Evolutionary conservation across 1,140 invertebrate species (phyloP).

Genomic region (Streblospio benedicti): DNA sequence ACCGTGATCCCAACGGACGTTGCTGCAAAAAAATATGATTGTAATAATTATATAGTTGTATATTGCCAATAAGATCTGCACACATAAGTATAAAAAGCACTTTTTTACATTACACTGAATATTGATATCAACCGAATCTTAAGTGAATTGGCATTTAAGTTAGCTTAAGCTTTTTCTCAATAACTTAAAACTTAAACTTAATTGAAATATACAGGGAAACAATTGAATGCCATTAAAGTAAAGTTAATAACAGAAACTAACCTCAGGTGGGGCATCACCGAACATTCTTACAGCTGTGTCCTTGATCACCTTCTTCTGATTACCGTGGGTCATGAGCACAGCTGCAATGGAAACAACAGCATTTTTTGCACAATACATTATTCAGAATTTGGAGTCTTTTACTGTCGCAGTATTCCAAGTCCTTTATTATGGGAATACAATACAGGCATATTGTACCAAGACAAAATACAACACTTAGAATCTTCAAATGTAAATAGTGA

Average conservation of each 20-base stretch:
- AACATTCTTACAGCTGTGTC: conserved; percentile 63
- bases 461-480: not conserved
- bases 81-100: not conserved
- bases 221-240: not conserved
- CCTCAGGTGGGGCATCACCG: conserved; percentile 88
- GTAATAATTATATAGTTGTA: conserved; percentile 8
- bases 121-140: not conserved
- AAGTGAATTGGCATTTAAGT: not conserved
- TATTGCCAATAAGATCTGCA: not conserved
- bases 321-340: conserved; percentile 61
- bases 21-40: conserved; percentile 46
- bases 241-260: conserved; percentile 18
- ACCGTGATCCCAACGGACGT: conserved; percentile 78
- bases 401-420: not conserved
- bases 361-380: not conserved
- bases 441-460: not conserved
- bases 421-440: not conserved
- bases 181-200: not conserved
- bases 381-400: not conserved
- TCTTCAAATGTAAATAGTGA: not conserved
- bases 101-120: not conserved
- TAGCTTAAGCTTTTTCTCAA: not conserved
- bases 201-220: not conserved
- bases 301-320: conserved; percentile 19
- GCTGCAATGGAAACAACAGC: conserved; percentile 55